Percentiles rank a stretch among this genome's conserved stretches.
Evolutionary conservation across 2,113 vertebrate genomes (phyloP).

Genomic region (Proterorhinus semilunaris): DNA sequence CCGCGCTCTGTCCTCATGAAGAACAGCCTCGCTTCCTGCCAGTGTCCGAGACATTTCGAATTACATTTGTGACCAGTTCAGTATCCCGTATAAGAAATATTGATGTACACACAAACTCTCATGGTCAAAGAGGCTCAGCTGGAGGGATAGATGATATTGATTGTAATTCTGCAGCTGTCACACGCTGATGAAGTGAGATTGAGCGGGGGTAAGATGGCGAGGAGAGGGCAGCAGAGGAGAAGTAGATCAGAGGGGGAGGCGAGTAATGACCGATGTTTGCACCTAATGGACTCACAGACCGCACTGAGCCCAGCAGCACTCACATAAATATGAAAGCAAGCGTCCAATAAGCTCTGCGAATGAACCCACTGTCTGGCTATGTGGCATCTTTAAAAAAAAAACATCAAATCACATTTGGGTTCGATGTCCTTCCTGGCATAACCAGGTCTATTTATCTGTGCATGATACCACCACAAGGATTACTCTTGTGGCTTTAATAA

Average conservation of each 20-base stretch:
- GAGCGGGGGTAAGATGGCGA: conserved; percentile 30
- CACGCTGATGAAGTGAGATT: conserved; percentile 49
- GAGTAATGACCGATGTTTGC: conserved; percentile 26
- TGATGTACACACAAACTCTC: conserved; percentile 23
- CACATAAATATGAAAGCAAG: conserved; percentile 23
- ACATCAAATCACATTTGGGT: not conserved
- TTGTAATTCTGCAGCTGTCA: conserved; percentile 58
- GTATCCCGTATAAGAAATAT: conserved; percentile 17
- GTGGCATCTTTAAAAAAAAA: not conserved
- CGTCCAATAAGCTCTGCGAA: not conserved
- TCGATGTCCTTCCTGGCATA: not conserved
- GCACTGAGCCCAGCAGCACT: conserved; percentile 18
- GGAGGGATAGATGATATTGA: conserved; percentile 47
- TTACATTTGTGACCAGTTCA: conserved; percentile 5
- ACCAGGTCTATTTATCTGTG: not conserved
- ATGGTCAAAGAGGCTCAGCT: conserved; percentile 33
- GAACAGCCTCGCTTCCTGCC: conserved; percentile 1
- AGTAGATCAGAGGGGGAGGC: conserved; percentile 26
- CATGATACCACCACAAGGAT: not conserved
- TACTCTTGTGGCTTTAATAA: too few relatives aligned
- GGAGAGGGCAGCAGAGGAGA: conserved; percentile 18
- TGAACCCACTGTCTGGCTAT: not conserved
- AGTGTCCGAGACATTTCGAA: conserved; percentile 17
- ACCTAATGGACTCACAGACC: conserved; percentile 34
- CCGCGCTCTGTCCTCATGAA: conserved; percentile 6